These are phyloP conservation scores for Eonycteris spelaea DNA, from an alignment of 2,113 vertebrate genomes.

Conservation along the genomic window DNA sequence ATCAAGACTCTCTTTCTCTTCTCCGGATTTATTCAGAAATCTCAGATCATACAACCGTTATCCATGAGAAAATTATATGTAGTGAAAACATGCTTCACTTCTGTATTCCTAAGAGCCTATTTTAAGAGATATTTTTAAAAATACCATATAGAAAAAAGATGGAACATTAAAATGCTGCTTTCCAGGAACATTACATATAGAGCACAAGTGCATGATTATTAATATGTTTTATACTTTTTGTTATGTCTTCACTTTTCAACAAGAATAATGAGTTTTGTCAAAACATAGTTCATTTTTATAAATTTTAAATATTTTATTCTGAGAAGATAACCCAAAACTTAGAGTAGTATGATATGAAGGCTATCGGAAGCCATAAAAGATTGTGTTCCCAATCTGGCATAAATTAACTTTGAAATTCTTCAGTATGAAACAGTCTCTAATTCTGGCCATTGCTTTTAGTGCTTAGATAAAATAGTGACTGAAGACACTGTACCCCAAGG, in stretches of 20 bases:
- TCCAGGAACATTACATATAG: background rate
- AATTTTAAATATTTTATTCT: background rate
- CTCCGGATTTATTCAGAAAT: background rate
- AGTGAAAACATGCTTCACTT: background rate
- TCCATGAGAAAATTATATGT: background rate
- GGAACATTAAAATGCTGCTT: background rate
- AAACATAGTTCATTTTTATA: background rate
- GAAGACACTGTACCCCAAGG: background rate
- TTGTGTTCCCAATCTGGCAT: background rate
- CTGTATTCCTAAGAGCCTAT: background rate
- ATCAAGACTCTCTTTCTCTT: background rate
- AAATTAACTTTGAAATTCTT: background rate
- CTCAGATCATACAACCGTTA: background rate
- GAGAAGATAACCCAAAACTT: background rate
- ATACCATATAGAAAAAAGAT: no score
- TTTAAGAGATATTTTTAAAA: background rate
- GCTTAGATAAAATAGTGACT: background rate
- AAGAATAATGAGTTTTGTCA: background rate
- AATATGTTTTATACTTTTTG: background rate
- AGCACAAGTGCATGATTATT: accelerated
- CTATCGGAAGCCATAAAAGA: background rate
- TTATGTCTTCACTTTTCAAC: background rate
- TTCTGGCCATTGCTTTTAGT: background rate
- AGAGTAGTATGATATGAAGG: background rate
- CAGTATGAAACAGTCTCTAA: background rate